phyloP scores from a whole-genome alignment of 2,113 vertebrate genomes.

The Chrysemys picta region DNA sequence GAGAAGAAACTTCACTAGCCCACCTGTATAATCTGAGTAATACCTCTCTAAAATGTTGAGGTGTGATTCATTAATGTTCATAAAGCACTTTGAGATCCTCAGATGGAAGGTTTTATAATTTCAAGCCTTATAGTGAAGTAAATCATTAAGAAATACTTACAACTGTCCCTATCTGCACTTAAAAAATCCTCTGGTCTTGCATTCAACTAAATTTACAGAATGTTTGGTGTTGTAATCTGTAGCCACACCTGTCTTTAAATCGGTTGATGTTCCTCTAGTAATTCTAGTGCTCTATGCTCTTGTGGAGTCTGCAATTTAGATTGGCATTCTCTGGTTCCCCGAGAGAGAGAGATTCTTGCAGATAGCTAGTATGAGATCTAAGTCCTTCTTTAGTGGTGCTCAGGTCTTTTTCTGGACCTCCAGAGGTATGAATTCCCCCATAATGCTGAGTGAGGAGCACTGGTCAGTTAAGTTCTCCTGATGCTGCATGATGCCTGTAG shows the following conservation, averaged over 20 bases:
- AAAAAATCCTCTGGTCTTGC: neutral
- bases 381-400: neutral
- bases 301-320: neutral
- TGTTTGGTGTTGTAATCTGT: too few relatives aligned
- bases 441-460: neutral
- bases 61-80: neutral
- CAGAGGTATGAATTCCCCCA: neutral
- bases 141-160: neutral
- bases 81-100: neutral
- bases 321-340: neutral
- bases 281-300: rapidly evolving
- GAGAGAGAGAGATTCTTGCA: neutral
- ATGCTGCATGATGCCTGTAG: neutral
- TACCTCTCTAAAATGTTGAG: neutral
- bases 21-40: neutral
- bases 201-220: neutral
- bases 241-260: neutral
- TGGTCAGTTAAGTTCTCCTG: neutral
- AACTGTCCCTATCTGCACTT: neutral
- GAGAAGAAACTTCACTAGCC: neutral
- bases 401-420: neutral
- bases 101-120: neutral
- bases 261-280: neutral
- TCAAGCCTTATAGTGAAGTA: neutral
- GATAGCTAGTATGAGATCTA: neutral